Conservation (phyloP, 2,113 vertebrate genomes). For the Campylomormyrus numenius region DNA sequence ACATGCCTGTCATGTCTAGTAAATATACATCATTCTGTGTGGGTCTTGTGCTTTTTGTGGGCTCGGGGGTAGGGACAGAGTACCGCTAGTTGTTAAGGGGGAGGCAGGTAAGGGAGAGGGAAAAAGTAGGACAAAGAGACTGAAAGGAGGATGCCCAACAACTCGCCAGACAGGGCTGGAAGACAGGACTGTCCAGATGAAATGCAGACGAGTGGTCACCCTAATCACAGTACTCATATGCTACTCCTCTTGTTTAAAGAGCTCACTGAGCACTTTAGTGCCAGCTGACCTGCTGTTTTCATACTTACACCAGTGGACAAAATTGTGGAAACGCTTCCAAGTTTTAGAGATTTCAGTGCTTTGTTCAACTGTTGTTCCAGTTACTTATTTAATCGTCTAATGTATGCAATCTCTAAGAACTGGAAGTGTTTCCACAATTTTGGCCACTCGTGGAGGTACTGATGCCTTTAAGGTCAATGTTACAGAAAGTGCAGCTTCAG, state of each 20-base stretch:
- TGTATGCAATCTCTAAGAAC: not conserved
- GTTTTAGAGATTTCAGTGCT: not conserved
- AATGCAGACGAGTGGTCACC: not conserved
- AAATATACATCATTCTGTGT: not conserved
- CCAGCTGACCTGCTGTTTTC: not conserved
- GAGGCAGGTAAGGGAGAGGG: not conserved
- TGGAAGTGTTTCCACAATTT: not conserved
- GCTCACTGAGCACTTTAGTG: not conserved
- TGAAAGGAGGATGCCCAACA: not conserved
- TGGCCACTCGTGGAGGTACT: not conserved
- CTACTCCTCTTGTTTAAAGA: not conserved
- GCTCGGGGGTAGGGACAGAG: not conserved
- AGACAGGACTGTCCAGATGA: not conserved
- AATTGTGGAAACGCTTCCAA: not conserved
- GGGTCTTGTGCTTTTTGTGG: too few relatives aligned
- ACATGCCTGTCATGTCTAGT: not conserved
- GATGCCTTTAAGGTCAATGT: not conserved
- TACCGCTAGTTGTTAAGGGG: not conserved
- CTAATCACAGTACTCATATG: not conserved
- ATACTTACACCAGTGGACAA: not conserved
- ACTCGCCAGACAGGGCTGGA: not conserved
- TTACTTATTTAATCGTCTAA: not conserved
- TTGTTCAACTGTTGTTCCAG: not conserved
- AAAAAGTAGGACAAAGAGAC: not conserved
- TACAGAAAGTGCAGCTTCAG: not conserved